phyloP scores from a whole-genome alignment of 2,797 vertebrate species.

The Coracias cyanogaster region DNA sequence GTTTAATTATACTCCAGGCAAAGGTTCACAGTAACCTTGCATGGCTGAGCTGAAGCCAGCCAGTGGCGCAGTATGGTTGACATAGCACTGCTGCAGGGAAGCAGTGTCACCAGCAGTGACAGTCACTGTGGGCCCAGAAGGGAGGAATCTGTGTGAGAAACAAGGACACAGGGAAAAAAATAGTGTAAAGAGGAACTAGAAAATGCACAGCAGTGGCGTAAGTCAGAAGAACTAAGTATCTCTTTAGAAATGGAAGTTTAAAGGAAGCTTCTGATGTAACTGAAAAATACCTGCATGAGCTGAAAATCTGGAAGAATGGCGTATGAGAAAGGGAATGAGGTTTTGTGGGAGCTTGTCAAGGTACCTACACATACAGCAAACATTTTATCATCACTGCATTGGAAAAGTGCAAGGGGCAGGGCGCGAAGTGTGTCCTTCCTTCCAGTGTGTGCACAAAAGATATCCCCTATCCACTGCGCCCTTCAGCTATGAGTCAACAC shows the following conservation, averaged over 20 bases:
- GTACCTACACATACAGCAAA: not conserved
- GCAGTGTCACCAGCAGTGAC: constrained; percentile 39
- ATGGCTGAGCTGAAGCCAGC: constrained; percentile 19
- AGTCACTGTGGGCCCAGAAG: not conserved
- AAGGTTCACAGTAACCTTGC: not conserved
- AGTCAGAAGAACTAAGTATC: not conserved
- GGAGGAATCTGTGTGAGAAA: constrained; percentile 9
- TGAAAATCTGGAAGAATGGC: not conserved
- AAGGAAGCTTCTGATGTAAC: not conserved
- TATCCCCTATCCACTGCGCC: no score
- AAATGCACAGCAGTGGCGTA: not conserved
- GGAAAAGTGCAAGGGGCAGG: not conserved
- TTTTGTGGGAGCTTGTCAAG: not conserved
- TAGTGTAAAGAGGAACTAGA: not conserved
- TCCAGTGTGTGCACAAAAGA: not conserved
- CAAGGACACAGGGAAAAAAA: not conserved
- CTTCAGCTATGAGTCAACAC: not conserved
- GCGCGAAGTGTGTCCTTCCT: not conserved
- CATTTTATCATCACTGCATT: rapidly evolving
- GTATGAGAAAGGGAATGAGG: not conserved
- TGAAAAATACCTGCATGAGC: not conserved
- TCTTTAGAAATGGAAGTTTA: not conserved
- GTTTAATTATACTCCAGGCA: constrained; percentile 26
- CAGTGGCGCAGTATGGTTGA: constrained; percentile 16
- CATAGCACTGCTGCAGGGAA: not conserved